Conservation (phyloP, 2,888 invertebrate species). For the Drosophila quinaria region DNA sequence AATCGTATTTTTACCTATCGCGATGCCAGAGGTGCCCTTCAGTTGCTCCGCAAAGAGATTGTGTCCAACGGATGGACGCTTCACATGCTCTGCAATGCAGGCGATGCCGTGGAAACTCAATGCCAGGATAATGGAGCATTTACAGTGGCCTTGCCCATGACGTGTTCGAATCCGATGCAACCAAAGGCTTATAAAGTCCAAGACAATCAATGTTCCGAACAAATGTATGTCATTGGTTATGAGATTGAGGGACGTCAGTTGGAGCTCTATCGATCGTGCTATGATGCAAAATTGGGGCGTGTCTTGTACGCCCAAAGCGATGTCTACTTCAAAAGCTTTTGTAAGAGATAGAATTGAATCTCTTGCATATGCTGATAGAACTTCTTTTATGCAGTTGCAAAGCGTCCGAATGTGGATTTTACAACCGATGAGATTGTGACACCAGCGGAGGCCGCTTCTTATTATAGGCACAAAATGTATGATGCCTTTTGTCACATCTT, state of each 20-base stretch:
- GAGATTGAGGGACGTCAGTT: constrained; percentile 25
- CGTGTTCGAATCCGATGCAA: constrained; percentile 47
- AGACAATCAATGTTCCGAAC: constrained; percentile 34
- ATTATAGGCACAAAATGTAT: constrained; percentile 51
- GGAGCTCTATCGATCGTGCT: constrained; percentile 65
- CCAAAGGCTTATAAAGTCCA: constrained; percentile 1
- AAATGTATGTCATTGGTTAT: constrained; percentile 57
- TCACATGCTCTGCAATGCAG: constrained; percentile 45
- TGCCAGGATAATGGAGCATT: constrained; percentile 53
- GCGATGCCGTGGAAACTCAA: constrained; percentile 43
- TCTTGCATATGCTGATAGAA: background rate
- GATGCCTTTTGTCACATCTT: constrained; percentile 42
- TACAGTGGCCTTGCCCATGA: constrained; percentile 36
- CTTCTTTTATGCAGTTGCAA: constrained; percentile 33
- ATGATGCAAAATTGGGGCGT: constrained; percentile 30
- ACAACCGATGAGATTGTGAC: constrained; percentile 58
- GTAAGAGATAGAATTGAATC: constrained; percentile 42
- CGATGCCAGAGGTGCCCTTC: constrained; percentile 37
- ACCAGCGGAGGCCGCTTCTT: constrained; percentile 56
- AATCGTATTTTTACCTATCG: constrained; percentile 60
- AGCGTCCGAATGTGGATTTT: constrained; percentile 53
- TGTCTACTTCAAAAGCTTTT: constrained; percentile 58
- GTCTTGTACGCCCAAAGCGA: constrained; percentile 57
- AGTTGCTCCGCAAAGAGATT: constrained; percentile 49
- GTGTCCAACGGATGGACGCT: constrained; percentile 53